These are phyloP conservation scores for Epinephelus moara DNA, from an alignment of 2,113 vertebrate species.

Conservation along the genomic window DNA sequence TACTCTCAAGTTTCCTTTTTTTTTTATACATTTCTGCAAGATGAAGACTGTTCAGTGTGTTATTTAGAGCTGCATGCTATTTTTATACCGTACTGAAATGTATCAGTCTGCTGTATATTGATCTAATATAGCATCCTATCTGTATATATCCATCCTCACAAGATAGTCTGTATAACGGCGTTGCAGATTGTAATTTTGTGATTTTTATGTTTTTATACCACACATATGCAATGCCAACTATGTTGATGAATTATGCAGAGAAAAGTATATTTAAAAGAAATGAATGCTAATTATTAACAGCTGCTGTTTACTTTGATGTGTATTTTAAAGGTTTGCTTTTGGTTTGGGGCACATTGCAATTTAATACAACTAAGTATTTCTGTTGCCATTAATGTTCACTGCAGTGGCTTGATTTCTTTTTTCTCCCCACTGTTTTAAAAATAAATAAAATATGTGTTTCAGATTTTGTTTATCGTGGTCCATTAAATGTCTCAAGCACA, in stretches of 20 bases:
- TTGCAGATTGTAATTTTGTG: slow-evolving; percentile 60
- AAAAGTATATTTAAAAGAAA: slow-evolving; percentile 56
- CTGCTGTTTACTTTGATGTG: slow-evolving; percentile 35
- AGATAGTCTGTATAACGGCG: slow-evolving; percentile 30
- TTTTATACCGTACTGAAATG: slow-evolving; percentile 68
- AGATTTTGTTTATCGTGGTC: not conserved
- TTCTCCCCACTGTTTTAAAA: slow-evolving; percentile 40
- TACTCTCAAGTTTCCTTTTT: not conserved
- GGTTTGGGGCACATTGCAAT: slow-evolving; percentile 28
- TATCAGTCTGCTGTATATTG: slow-evolving; percentile 53
- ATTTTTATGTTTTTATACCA: slow-evolving; percentile 78
- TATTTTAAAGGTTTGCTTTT: slow-evolving; percentile 50
- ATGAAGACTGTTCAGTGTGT: slow-evolving; percentile 56
- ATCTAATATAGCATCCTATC: slow-evolving; percentile 28
- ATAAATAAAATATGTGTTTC: slow-evolving; percentile 39
- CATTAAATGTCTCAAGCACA: not conserved
- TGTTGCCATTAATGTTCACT: slow-evolving; percentile 39
- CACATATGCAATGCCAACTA: slow-evolving; percentile 65
- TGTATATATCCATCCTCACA: slow-evolving; percentile 51
- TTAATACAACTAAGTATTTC: slow-evolving; percentile 40
- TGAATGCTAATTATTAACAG: slow-evolving; percentile 46
- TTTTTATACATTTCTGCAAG: slow-evolving; percentile 46
- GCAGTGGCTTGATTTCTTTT: slow-evolving; percentile 23
- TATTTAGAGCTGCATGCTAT: slow-evolving; percentile 75
- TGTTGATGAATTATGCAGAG: slow-evolving; percentile 45